Evolutionary conservation across 1,140 invertebrate genomes (phyloP), one percentile per base, ranked within the genome.

Genomic region (Ips typographus): DNA sequence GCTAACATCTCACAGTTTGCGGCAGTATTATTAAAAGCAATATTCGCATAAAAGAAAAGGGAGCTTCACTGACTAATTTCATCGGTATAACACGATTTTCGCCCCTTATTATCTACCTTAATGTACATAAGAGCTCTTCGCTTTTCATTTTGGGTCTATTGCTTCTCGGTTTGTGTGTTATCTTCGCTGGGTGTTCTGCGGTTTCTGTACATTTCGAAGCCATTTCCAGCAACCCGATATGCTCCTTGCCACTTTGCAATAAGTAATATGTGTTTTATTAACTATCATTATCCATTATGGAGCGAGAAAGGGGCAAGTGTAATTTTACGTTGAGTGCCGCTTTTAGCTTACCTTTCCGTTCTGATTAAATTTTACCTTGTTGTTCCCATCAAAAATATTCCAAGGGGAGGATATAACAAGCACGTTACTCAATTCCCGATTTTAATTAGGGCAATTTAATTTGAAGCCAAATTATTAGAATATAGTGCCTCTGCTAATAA

Each of bases 121-220:
- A 66, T 66, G 65, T 66, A 55, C 65, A 41, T 66, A 66, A 66
- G 65, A 66, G 65, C 55, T 66, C 55, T 66, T 66, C 55, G 43
- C 42, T 66, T 58, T 66, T 66, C 65, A 66, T 66, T 58, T 66
- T 58, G 40, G 40, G 65, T 58, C 55, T 66, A 49, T 47, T 49
- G 55, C 55, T 36, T 59, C 38, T 58, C 42, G 55, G 65, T 58
- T 59, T 66, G 36, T 40, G 65, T 40, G 43, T 59, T 66, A 66
- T 66, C 65, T 47, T 66, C 56, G 41, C 6, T 49, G 65, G 51
- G 37, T 58, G 36, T 49, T 57, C 55, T 66, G 55, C n/a, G 65
- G 65, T 59, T 49, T 66, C 55, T 66, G 7, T 59, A 66, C 42
- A 66, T 66, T 58, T 66, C 40, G 22, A 42, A 55, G 51, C 42